A percentile compares a stretch with the other conserved stretches of the same genome.
phyloP scores from a whole-genome alignment of 2,113 vertebrate genomes.

The Phyllopteryx taeniolatus region DNA sequence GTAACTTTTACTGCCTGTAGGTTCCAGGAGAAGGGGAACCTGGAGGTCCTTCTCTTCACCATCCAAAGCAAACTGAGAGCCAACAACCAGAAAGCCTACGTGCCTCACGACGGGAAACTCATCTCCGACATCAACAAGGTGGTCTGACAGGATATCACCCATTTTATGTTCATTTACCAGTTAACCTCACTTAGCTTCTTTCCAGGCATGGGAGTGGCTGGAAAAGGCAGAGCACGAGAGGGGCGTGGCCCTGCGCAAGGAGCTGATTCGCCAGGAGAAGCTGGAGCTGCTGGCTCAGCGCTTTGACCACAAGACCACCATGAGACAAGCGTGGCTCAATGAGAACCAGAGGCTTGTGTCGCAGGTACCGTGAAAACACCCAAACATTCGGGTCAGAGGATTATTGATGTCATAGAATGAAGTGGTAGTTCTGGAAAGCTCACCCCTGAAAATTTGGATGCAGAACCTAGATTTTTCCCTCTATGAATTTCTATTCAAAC shows the following conservation, averaged over 20 bases:
- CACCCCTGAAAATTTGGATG: neutral
- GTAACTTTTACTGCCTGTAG: constrained; percentile 53
- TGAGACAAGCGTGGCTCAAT: constrained; percentile 94
- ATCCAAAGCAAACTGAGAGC: constrained; percentile 96
- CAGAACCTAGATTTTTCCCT: neutral
- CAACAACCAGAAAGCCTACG: constrained; percentile 87
- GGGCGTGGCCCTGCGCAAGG: constrained; percentile 83
- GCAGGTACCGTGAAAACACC: constrained; percentile 73
- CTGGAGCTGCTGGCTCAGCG: constrained; percentile 89
- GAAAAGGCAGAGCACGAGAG: constrained; percentile 95
- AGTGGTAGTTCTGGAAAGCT: neutral
- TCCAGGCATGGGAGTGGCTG: constrained; percentile 85
- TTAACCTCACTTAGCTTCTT: neutral
- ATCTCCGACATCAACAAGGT: constrained; percentile 97
- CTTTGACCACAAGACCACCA: constrained; percentile 91
- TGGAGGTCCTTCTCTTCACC: constrained; percentile 94
- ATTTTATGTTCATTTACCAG: neutral
- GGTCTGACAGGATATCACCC: neutral
- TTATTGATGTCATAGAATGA: neutral
- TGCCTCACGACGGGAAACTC: constrained; percentile 87
- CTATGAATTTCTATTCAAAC: neutral
- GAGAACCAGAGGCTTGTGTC: constrained; percentile 95
- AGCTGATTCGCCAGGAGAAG: constrained; percentile 95
- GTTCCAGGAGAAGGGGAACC: constrained; percentile 95
- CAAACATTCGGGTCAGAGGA: neutral